Evolutionary conservation across 1,140 invertebrate species (phyloP).

Genomic region (Pachypsylla venusta): DNA sequence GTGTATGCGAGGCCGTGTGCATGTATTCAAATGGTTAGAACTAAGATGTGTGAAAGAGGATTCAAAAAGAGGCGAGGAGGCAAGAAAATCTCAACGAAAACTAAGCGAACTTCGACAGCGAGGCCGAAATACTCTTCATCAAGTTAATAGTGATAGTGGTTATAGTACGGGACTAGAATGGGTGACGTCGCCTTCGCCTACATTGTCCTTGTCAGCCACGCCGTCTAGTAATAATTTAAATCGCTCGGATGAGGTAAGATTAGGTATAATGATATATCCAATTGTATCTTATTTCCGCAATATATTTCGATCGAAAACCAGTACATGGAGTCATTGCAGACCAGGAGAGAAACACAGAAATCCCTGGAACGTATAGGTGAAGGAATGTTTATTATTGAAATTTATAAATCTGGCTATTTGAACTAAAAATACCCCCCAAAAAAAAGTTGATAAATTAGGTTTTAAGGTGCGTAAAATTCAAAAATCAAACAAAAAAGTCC

Average conservation of each 20-base stretch:
- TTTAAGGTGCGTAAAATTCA: no score
- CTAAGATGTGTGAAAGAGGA: constrained; percentile 39
- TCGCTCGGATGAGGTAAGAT: constrained; percentile 18
- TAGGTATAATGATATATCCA: no score
- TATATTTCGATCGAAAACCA: no score
- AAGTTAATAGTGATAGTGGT: constrained; percentile 51
- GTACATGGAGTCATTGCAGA: no score
- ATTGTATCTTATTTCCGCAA: no score
- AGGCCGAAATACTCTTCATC: constrained; percentile 45
- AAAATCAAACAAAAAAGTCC: no score
- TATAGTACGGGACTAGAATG: constrained; percentile 48
- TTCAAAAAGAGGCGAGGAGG: constrained; percentile 20
- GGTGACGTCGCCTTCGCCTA: constrained; percentile 25
- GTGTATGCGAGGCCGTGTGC: constrained; percentile 76
- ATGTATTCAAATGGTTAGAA: constrained; percentile 89
- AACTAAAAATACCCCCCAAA: no score
- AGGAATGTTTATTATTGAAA: no score
- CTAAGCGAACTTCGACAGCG: constrained; percentile 38
- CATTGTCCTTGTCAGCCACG: constrained; percentile 32
- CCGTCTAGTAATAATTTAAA: constrained; percentile 17
- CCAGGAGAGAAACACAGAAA: no score
- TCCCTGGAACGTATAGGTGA: no score
- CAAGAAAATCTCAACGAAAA: constrained; percentile 34
- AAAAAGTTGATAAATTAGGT: no score
- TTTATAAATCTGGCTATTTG: no score